Conservation (phyloP, 2,888 invertebrate species). For the Pheosia gnoma region DNA sequence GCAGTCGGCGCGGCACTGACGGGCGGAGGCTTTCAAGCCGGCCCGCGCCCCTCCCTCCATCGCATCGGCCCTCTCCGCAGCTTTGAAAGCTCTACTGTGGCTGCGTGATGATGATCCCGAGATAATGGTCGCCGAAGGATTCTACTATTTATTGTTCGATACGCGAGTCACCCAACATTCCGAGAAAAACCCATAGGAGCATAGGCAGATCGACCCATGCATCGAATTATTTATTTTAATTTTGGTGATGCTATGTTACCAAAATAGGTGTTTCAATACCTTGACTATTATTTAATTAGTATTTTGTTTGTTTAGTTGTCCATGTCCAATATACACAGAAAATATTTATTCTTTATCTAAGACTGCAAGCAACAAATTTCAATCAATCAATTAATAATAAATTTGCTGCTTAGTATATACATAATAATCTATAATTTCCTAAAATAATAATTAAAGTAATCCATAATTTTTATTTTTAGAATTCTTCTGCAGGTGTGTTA, state of each 20-base stretch:
- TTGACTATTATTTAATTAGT: constrained; percentile 1
- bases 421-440: no score
- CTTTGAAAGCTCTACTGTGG: constrained; percentile 76
- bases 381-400: no score
- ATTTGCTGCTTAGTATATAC: no score
- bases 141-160: constrained; percentile 80
- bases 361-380: no score
- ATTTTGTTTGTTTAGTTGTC: no score
- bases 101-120: constrained; percentile 78
- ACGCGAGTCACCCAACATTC: constrained; percentile 63
- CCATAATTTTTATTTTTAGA: no score
- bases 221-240: constrained; percentile 16
- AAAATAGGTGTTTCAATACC: neutral
- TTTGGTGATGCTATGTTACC: neutral
- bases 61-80: constrained; percentile 62
- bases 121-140: constrained; percentile 80
- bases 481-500: no score
- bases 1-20: constrained; percentile 77
- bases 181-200: constrained; percentile 54
- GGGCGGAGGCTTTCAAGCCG: constrained; percentile 73
- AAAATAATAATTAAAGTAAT: no score
- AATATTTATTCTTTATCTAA: no score
- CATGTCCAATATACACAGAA: no score
- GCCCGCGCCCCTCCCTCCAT: constrained; percentile 65
- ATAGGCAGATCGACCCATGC: constrained; percentile 42